Evolutionary conservation across 2,113 vertebrate species (phyloP).

Genomic region (Chunga burmeisteri): DNA sequence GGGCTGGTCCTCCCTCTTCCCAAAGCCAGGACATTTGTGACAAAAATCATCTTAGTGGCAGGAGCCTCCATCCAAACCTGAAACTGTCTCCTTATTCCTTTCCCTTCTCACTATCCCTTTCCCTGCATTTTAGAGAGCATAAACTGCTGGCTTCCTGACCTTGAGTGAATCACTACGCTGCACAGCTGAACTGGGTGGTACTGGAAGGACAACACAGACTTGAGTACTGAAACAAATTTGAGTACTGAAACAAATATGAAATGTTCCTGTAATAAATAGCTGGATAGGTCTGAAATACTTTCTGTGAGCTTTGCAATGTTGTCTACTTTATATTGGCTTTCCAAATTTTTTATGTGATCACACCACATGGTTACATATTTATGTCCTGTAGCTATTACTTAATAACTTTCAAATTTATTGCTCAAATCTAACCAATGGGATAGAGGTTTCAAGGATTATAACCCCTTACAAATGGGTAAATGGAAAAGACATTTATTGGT

Average conservation of each 20-base stretch:
- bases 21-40: background rate
- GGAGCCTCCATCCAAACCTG: background rate
- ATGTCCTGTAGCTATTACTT: background rate
- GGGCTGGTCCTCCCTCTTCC: background rate
- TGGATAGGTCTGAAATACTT: background rate
- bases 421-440: background rate
- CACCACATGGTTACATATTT: background rate
- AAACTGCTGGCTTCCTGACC: background rate
- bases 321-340: background rate
- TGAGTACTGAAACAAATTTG: background rate
- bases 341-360: background rate
- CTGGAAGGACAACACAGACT: background rate
- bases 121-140: background rate
- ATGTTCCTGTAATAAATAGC: background rate
- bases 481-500: background rate
- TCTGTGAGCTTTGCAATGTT: background rate
- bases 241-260: background rate
- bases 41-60: background rate
- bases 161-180: background rate
- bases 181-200: background rate
- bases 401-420: background rate
- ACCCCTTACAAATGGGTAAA: background rate
- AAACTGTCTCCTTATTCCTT: background rate
- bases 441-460: background rate
- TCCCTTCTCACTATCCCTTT: background rate